Base-by-base conservation (phyloP, 2,113 vertebrate genomes). In the Symphodus melops region DNA sequence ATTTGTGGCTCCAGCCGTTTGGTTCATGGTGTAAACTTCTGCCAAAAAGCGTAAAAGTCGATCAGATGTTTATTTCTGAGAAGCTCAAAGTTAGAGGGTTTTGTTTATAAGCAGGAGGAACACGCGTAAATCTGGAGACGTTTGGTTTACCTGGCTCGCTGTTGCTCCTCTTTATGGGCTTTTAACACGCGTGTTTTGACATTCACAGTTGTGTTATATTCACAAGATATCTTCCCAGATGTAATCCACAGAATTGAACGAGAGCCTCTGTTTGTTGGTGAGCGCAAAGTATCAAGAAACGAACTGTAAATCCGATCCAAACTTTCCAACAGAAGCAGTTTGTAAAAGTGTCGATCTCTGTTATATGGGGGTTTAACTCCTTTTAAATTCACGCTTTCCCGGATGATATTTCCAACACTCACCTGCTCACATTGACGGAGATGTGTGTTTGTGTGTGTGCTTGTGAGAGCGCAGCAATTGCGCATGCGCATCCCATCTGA, bases 1-100 rank as follows among this genome's bases (percentile, higher is more conserved):
- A 20, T 95, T 93, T 0, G 90, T 88, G 53, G 87, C 94, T 85
- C 93, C 93, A 10, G 94, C 94, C 0, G 94, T 95, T 89, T 95
- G 94, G 69, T 95, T 94, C 94, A 95, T 95, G 88, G 13, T 42
- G 65, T 23, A 48, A 81, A 83, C 73, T 77, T 81, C 85, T 91
- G 78, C 46, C 5, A 19, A 51, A 69, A 44, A 14, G 3, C 28
- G 23, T 54, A 11, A 37, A 64, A 75, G 56, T 39, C 1, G 19
- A 1, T 21, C 20, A 33, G 17, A 5, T 28, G 16, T 21, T 62
- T 14, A 49, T 69, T 36, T 16, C 37, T 25, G 17, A 51, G 1
- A 33, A 44, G 16, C 17, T 58, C 8, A 39, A 73, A 77, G 75
- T 83, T 77, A 19, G 56, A 41, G 20, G 20, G 41, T 33, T 33